Evolutionary conservation across 2,888 invertebrate genomes (phyloP).

Genomic region (Macrophya alboannulata): DNA sequence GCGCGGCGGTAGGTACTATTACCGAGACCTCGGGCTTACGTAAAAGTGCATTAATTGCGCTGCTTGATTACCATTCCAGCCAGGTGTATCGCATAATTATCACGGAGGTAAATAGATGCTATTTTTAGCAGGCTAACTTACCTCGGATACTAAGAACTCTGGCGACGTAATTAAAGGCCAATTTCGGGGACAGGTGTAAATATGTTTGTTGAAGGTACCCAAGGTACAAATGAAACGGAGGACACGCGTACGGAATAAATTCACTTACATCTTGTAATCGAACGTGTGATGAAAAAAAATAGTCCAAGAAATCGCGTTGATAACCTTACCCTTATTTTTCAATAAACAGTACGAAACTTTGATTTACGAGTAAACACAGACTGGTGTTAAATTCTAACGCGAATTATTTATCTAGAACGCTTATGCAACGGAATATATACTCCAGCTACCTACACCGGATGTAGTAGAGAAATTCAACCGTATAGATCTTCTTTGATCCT

Average conservation of each 20-base stretch:
- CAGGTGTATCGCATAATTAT: constrained; percentile 44
- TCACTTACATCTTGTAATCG: background rate
- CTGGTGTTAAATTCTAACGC: constrained; percentile 40
- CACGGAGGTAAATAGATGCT: constrained; percentile 3
- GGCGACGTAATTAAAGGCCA: background rate
- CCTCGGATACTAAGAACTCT: background rate
- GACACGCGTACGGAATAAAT: background rate
- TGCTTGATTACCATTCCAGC: constrained; percentile 36
- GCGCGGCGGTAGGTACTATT: background rate
- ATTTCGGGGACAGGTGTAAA: constrained; percentile 16
- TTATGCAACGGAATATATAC: constrained; percentile 53
- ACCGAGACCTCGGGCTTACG: constrained; percentile 22
- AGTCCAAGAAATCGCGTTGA: background rate
- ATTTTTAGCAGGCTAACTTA: constrained; percentile 32
- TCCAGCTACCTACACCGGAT: constrained; percentile 15
- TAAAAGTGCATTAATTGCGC: constrained; percentile 46
- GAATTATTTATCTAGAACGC: constrained; percentile 57
- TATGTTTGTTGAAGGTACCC: background rate
- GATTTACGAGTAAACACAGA: constrained; percentile 35
- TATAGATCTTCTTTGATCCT: background rate
- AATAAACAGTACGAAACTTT: constrained; percentile 42
- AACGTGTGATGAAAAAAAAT: background rate
- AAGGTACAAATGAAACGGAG: background rate
- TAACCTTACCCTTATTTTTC: constrained; percentile 29
- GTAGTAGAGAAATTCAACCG: background rate